Base-by-base conservation (phyloP, 2,113 vertebrate species). In the Sclerurus mexicanus region DNA sequence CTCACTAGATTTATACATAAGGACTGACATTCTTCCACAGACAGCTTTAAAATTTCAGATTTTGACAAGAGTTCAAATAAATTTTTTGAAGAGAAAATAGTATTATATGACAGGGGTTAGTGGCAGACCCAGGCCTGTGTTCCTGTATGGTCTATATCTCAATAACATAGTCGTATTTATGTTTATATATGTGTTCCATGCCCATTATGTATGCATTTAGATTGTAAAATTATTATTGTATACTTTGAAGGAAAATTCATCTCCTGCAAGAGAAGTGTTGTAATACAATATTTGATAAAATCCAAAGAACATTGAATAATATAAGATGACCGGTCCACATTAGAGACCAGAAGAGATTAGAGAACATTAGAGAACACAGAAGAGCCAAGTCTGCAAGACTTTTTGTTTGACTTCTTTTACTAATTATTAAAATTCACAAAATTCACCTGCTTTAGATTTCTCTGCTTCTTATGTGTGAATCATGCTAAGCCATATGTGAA, bases 281-380 rank as follows among this genome's bases (percentile, higher is more conserved):
- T 6, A 81, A 82, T n/a, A 14, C 1, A 17, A 9, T 31, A 31
- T 21, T n/a, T 85, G 37, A 8, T 49, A 66, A 89, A 90, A 60
- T 40, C 23, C 13, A 27, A 52, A 55, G 56, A 22, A 4, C 27
- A 52, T 49, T 80, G 44, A 86, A 47, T 28, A 66, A 31, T 59
- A n/a, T 52, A 35, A 77, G 55, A 72, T 27, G 20, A 37, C 2
- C 46, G 12, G 23, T 53, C 77, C 6, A 52, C 3, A 0, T 37
- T 55, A 74, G 74, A 30, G 11, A 53, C 4, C 0, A 2, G 33
- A n/a, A n/a, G n/a, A n/a, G n/a, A n/a, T n/a, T n/a, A n/a, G n/a
- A n/a, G n/a, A n/a, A n/a, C n/a, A n/a, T n/a, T n/a, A n/a, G n/a
- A n/a, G n/a, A 55, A 30, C 8, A 59, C 19, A 66, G 14, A 19